Evolutionary conservation across 2,113 vertebrate genomes (phyloP), one percentile per base, ranked within the genome.

Genomic region (Brachyhypopomus occidentalis): DNA sequence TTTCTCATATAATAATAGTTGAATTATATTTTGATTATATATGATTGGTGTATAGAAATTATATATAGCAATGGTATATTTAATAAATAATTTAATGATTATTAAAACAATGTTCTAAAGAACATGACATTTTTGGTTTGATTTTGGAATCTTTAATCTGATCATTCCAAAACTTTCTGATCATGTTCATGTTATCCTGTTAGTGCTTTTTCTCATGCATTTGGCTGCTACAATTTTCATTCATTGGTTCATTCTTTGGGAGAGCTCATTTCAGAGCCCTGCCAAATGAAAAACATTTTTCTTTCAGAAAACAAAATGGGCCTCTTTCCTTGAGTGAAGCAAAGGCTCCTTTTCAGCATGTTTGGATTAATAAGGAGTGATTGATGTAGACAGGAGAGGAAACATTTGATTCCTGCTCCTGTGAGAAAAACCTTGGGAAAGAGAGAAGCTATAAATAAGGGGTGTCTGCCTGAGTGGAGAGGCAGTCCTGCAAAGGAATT

Each of bases 391-490:
- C 84, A 86, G 85, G 85, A 91, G 89, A 92, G 91, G 92, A 93
- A 93, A 89, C 83, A 82, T 82, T 80, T 81, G 83, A 90, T 89
- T 91, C 90, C 89, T 89, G 87, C 76, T 88, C 85, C 89, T 91
- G 91, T 92, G 91, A 92, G 91, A 92, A 83, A 78, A 91, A 92
- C 83, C 89, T 85, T 60, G 77, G 87, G 88, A 92, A 92, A 88
- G 86, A 90, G 89, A 92, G 90, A 87, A 91, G 85, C 88, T 90
- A 90, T 92, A 92, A 92, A 92, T 92, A 92, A 92, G 22, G 76
- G 73, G 84, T 89, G 91, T 87, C 88, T 77, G 78, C 20, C 23
- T 71, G 34, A 77, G 82, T 75, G 70, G 34, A 38, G 25, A 34
- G 81, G 73, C 80, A 86, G 84, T 87, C 87, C 83, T 84, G 87